phyloP scores from a whole-genome alignment of 2,113 vertebrate genomes.

The Anas platyrhynchos region DNA sequence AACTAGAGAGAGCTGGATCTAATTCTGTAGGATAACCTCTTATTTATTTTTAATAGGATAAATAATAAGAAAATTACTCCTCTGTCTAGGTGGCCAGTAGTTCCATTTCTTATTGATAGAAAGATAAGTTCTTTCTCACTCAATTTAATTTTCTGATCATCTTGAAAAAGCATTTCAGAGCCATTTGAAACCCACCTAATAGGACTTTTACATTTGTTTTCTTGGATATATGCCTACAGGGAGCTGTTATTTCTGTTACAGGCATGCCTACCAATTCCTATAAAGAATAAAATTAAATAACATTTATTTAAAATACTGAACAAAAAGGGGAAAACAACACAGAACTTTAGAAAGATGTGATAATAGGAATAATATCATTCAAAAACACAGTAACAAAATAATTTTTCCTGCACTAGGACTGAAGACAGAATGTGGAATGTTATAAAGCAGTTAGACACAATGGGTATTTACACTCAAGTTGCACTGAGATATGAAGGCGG shows the following conservation, averaged over 20 bases:
- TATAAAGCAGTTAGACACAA: not conserved
- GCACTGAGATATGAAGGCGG: not conserved
- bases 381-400: not conserved
- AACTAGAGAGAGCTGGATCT: not conserved
- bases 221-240: not conserved
- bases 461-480: not conserved
- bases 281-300: not conserved
- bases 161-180: not conserved
- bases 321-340: not conserved
- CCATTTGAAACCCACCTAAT: not conserved
- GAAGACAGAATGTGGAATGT: not conserved
- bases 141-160: not conserved
- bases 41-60: not conserved
- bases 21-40: not conserved
- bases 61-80: not conserved
- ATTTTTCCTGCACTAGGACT: not conserved
- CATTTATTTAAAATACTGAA: not conserved
- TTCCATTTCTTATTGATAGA: not conserved
- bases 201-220: not conserved
- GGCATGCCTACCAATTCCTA: not conserved
- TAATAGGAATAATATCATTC: not conserved
- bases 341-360: not conserved
- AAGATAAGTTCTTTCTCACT: not conserved
- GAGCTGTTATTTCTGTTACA: not conserved
- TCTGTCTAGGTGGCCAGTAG: not conserved